Evolutionary conservation across 1,140 invertebrate species (phyloP).

Genomic region (Drosophila repleta): DNA sequence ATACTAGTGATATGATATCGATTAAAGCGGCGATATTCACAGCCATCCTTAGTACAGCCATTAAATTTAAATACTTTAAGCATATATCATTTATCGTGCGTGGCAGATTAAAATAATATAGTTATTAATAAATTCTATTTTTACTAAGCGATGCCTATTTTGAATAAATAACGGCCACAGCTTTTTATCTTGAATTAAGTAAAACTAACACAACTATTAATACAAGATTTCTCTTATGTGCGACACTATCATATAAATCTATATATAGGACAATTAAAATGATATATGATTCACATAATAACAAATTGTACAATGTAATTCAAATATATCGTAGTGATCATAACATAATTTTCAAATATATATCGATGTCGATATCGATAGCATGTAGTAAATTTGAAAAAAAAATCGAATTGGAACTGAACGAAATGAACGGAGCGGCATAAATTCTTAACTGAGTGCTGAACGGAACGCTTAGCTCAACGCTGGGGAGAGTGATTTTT

Average conservation of each 20-base stretch:
- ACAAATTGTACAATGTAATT: background rate
- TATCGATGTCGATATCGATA: constrained; percentile 11
- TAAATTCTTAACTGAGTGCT: constrained; percentile 26
- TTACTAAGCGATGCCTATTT: background rate
- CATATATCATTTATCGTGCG: background rate
- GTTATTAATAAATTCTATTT: background rate
- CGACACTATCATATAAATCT: background rate
- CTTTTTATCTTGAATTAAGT: no score
- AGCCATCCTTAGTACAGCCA: background rate
- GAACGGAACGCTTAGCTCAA: constrained; percentile 21
- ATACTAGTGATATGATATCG: constrained; percentile 6
- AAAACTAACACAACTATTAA: background rate
- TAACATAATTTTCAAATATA: background rate
- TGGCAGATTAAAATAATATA: background rate
- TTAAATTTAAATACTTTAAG: background rate
- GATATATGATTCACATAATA: background rate
- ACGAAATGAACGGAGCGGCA: constrained; percentile 5
- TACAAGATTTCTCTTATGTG: background rate
- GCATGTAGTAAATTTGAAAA: background rate
- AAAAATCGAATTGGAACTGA: constrained; percentile 12
- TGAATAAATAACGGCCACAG: no score
- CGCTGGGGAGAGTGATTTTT: constrained; percentile 31
- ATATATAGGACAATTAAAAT: background rate
- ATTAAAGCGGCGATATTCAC: constrained; percentile 1
- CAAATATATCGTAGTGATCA: background rate